Evolutionary conservation across 2,797 vertebrate species (phyloP).

Genomic region (Pipistrellus pygmaeus): DNA sequence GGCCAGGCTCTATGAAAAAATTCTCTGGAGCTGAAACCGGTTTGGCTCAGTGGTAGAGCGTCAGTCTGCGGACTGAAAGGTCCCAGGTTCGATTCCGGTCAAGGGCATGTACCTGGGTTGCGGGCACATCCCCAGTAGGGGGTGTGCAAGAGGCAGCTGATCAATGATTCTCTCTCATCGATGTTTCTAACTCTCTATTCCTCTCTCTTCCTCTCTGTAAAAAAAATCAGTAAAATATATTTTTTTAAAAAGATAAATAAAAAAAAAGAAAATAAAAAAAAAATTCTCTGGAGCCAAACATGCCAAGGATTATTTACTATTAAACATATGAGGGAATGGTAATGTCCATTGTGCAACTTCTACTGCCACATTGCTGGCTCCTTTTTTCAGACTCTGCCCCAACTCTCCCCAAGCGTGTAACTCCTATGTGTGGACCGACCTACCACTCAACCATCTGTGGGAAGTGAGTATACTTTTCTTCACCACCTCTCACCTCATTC

Average conservation of each 20-base stretch:
- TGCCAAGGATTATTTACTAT: background rate
- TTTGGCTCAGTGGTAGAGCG: too few species aligned
- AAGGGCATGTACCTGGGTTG: too few species aligned
- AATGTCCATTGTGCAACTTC: background rate
- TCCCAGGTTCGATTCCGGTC: too few species aligned
- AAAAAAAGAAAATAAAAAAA: background rate
- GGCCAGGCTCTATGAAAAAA: background rate
- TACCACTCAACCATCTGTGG: background rate
- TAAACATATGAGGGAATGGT: background rate
- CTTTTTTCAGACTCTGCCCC: background rate
- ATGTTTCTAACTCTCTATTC: too few species aligned
- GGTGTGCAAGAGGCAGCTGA: too few species aligned
- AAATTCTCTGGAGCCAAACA: background rate
- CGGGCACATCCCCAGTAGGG: too few species aligned
- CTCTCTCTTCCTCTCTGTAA: too few species aligned
- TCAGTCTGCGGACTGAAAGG: too few species aligned
- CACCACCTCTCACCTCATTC: background rate
- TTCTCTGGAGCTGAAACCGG: background rate
- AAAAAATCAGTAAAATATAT: too few species aligned
- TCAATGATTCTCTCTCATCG: too few species aligned
- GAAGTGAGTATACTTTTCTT: background rate
- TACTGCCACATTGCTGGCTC: background rate
- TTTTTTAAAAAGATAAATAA: too few species aligned
- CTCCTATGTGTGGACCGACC: background rate
- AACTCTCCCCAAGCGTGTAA: background rate